Evolutionary conservation across 2,888 invertebrate genomes (phyloP).

Genomic region (Leucophenga montana): DNA sequence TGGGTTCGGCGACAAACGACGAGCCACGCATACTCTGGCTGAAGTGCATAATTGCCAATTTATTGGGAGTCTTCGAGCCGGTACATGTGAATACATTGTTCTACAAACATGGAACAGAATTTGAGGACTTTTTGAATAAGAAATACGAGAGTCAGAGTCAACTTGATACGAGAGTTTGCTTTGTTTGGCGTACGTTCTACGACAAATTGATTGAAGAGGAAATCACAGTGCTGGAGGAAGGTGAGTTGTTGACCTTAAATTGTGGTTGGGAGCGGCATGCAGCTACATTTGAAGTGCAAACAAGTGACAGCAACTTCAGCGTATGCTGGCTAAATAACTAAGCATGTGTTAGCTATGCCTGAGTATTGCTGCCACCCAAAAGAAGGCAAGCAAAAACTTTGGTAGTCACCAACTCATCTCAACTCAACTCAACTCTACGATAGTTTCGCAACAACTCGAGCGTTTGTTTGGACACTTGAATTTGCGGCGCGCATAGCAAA

Average conservation of each 20-base stretch:
- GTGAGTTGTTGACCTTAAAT: slow-evolving; percentile 74
- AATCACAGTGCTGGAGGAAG: slow-evolving; percentile 81
- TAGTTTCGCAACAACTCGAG: too few species aligned
- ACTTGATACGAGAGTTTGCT: slow-evolving; percentile 78
- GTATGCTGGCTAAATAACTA: too few species aligned
- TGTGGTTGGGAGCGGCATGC: not conserved
- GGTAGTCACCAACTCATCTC: too few species aligned
- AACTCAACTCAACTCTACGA: too few species aligned
- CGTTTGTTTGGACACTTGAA: too few species aligned
- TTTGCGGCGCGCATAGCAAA: not conserved
- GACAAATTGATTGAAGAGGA: slow-evolving; percentile 84
- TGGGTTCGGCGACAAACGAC: slow-evolving; percentile 44
- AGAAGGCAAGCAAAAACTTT: too few species aligned
- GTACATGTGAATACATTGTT: slow-evolving; percentile 64
- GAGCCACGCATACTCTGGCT: slow-evolving; percentile 82
- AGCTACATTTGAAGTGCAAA: too few species aligned
- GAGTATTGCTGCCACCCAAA: too few species aligned
- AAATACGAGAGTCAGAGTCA: slow-evolving; percentile 74
- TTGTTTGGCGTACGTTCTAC: slow-evolving; percentile 80
- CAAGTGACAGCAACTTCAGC: too few species aligned
- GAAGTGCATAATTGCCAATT: slow-evolving; percentile 76
- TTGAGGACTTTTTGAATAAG: slow-evolving; percentile 76
- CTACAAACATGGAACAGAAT: slow-evolving; percentile 74
- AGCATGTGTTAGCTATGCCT: too few species aligned
- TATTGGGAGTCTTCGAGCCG: slow-evolving; percentile 69